Evolutionary conservation across 2,888 invertebrate genomes (phyloP).

Genomic region (Agapostemon virescens): DNA sequence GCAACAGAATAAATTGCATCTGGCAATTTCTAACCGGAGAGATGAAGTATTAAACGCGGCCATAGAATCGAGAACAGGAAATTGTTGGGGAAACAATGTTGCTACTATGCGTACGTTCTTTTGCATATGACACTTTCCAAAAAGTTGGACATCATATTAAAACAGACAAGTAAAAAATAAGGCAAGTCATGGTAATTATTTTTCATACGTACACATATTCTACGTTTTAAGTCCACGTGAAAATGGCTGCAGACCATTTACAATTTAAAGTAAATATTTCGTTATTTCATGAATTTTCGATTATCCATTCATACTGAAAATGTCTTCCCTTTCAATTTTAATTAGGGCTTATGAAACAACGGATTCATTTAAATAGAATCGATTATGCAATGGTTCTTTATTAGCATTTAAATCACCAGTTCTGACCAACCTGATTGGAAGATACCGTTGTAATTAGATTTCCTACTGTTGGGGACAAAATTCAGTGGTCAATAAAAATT

Average conservation of each 20-base stretch:
- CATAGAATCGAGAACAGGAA: not conserved
- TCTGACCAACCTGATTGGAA: not conserved
- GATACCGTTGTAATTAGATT: not conserved
- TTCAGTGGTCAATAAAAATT: no score
- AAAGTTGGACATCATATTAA: not conserved
- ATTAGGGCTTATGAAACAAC: not conserved
- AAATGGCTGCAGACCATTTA: not conserved
- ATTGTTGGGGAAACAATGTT: not conserved
- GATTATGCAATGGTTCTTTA: not conserved
- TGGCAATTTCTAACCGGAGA: not conserved
- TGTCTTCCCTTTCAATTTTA: not conserved
- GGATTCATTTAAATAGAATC: not conserved
- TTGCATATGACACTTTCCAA: not conserved
- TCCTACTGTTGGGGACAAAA: no score
- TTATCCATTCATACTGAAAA: not conserved
- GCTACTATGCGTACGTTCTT: not conserved
- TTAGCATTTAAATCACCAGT: not conserved
- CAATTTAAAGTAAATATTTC: not conserved
- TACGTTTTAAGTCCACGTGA: not conserved
- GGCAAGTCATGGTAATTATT: not conserved
- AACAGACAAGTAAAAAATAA: not conserved
- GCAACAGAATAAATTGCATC: not conserved
- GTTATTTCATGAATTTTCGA: not conserved
- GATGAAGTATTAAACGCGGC: not conserved
- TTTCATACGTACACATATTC: not conserved